Conservation (phyloP, 2,113 vertebrate species). For the Elanus axillaris region DNA sequence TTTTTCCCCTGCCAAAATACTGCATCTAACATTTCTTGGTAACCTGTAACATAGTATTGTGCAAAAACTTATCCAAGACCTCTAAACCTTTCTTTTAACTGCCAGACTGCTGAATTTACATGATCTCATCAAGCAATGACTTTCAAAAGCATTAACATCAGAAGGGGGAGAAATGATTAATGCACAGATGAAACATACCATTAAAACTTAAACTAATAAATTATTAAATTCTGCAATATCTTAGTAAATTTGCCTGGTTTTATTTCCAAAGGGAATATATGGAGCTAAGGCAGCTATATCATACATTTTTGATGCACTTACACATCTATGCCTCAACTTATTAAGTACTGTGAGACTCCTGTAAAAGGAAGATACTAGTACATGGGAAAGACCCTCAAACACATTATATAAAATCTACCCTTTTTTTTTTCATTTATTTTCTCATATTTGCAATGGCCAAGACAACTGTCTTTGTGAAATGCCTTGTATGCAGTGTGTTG, state of each 20-base stretch:
- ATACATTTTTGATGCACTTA: neutral
- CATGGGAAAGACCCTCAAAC: neutral
- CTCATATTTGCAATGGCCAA: neutral
- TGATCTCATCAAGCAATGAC: constrained; percentile 39
- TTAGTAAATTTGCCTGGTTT: neutral
- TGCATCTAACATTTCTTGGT: neutral
- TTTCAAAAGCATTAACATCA: constrained; percentile 56
- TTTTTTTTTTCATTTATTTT: neutral
- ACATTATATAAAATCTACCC: neutral
- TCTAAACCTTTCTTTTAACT: constrained; percentile 27
- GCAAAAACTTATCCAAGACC: constrained; percentile 32
- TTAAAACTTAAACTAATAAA: constrained; percentile 56
- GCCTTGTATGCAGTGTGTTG: neutral
- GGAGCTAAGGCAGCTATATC: neutral
- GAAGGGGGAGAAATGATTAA: constrained; percentile 20
- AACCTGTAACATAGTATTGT: neutral
- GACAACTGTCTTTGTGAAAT: neutral
- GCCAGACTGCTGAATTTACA: constrained; percentile 51
- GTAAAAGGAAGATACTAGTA: neutral
- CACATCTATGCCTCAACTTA: neutral
- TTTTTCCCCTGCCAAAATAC: neutral
- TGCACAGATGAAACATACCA: constrained; percentile 42
- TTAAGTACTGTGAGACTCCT: neutral
- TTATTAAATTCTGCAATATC: constrained; percentile 43
- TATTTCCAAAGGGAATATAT: constrained; percentile 26